Conservation (phyloP, 2,888 invertebrate species). For the Hydrotaea diabolus region DNA sequence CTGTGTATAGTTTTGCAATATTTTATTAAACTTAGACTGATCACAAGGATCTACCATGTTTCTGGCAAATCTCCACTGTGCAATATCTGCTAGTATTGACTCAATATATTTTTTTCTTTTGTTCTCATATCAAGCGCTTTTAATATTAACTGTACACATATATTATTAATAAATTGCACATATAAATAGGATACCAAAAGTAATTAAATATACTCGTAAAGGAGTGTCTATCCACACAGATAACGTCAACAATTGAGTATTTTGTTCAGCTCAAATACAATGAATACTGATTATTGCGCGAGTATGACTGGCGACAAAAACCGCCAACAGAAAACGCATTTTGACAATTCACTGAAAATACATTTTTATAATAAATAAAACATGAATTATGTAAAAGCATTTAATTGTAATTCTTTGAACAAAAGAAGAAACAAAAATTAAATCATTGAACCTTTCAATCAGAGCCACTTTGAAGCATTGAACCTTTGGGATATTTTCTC, state of each 20-base stretch:
- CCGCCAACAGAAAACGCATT: not conserved
- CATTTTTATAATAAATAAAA: too few relatives aligned
- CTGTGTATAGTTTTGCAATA: too few relatives aligned
- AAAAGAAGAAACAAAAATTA: too few relatives aligned
- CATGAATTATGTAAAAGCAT: too few relatives aligned
- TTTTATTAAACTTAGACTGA: too few relatives aligned
- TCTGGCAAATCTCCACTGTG: not conserved
- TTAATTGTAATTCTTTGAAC: too few relatives aligned
- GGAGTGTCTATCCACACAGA: not conserved
- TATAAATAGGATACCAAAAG: not conserved
- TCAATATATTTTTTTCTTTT: not conserved
- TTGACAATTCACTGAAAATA: not conserved
- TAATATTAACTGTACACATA: not conserved
- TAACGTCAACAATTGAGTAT: not conserved
- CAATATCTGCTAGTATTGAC: not conserved
- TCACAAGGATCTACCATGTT: too few relatives aligned
- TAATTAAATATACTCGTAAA: not conserved
- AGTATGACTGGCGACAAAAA: not conserved
- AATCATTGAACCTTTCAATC: too few relatives aligned
- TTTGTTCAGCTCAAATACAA: not conserved
- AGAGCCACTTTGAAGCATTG: too few relatives aligned
- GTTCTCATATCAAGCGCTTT: not conserved
- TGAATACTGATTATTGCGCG: not conserved
- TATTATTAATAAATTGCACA: constrained; percentile 3
- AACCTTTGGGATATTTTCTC: too few relatives aligned